phyloP scores from a whole-genome alignment of 2,888 invertebrate species.

The Sipunculus nudus region DNA sequence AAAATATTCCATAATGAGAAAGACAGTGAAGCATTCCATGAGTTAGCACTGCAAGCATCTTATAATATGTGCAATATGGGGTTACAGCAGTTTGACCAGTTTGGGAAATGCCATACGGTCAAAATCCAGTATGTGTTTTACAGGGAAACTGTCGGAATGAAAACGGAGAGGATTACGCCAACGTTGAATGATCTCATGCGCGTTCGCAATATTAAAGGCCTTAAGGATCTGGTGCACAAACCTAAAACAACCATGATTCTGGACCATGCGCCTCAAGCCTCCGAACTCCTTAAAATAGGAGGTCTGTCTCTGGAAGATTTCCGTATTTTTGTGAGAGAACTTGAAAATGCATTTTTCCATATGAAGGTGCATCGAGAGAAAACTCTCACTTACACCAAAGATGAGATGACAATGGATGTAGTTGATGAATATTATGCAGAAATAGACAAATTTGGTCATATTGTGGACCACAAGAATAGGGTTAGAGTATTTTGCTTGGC shows the following conservation, averaged over 20 bases:
- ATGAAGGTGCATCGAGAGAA: constrained; percentile 59
- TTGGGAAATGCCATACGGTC: constrained; percentile 98
- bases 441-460: constrained; percentile 61
- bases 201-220: constrained; percentile 42
- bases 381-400: constrained; percentile 63
- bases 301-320: constrained; percentile 88
- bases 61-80: constrained; percentile 85
- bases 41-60: constrained; percentile 80
- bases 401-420: constrained; percentile 65
- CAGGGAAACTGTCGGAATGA: constrained; percentile 89
- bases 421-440: constrained; percentile 64
- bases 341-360: constrained; percentile 85
- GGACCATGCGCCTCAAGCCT: constrained; percentile 94
- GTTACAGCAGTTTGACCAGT: constrained; percentile 95
- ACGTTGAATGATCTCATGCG: constrained; percentile 38
- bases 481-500: constrained; percentile 95
- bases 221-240: constrained; percentile 60
- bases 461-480: constrained; percentile 82
- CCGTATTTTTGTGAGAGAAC: constrained; percentile 87
- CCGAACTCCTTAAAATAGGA: constrained; percentile 95
- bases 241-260: constrained; percentile 71
- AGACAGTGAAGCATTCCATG: constrained; percentile 93
- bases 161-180: constrained; percentile 61
- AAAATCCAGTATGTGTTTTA: constrained; percentile 98
- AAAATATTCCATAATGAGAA: constrained; percentile 84